Evolutionary conservation across 2,888 invertebrate genomes (phyloP).

Genomic region (Lucinisca nassula): DNA sequence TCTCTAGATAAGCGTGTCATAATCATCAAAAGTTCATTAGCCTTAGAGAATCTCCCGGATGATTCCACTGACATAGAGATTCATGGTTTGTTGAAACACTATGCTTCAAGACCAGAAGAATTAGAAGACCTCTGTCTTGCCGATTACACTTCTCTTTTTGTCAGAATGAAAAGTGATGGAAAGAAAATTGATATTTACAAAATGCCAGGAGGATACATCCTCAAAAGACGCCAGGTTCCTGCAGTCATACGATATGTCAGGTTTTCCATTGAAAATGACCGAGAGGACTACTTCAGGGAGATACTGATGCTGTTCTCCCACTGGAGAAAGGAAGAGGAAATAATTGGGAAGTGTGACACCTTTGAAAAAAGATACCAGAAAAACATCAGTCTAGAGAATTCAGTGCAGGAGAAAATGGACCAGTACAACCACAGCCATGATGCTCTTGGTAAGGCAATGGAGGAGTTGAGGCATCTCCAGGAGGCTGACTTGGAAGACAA

Average conservation of each 20-base stretch:
- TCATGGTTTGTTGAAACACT: conserved; percentile 44
- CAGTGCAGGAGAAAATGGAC: background rate
- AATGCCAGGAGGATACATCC: background rate
- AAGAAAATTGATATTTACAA: background rate
- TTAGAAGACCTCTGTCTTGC: conserved; percentile 60
- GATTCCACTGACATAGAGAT: conserved; percentile 31
- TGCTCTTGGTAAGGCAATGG: conserved; percentile 22
- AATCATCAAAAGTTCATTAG: conserved; percentile 71
- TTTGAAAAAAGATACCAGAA: background rate
- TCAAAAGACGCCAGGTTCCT: background rate
- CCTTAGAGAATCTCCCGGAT: conserved; percentile 55
- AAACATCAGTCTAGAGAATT: background rate
- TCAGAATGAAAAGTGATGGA: background rate
- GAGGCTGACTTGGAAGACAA: background rate
- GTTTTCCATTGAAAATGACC: conserved; percentile 3
- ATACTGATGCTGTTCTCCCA: conserved; percentile 29
- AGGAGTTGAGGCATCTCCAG: background rate
- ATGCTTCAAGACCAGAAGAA: conserved; percentile 57
- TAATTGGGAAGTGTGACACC: conserved; percentile 22
- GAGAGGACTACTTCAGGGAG: conserved; percentile 36
- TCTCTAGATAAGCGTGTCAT: conserved; percentile 68
- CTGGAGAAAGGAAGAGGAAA: conserved; percentile 6
- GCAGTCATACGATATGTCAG: conserved; percentile 38
- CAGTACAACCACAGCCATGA: conserved; percentile 27
- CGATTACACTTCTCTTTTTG: conserved; percentile 2